phyloP scores from a whole-genome alignment of 2,888 invertebrate species.

The Apamea sordens region DNA sequence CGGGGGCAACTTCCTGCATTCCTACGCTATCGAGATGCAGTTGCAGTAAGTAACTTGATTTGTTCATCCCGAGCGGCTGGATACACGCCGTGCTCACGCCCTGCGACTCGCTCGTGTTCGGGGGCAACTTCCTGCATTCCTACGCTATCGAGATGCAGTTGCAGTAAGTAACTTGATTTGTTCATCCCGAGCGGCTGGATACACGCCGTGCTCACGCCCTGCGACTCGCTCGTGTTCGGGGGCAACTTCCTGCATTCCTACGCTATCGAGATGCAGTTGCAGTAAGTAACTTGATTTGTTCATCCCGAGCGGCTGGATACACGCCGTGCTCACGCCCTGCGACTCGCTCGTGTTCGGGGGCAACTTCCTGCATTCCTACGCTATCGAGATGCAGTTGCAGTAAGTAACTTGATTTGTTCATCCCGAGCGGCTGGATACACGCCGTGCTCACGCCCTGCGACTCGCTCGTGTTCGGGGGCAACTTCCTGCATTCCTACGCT shows the following conservation, averaged over 20 bases:
- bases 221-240: conserved; percentile 97
- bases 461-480: conserved; percentile 98
- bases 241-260: conserved; percentile 97
- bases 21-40: conserved; percentile 95
- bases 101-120: conserved; percentile 96
- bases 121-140: conserved; percentile 97
- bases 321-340: conserved; percentile 96
- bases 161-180: conserved; percentile 92
- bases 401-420: conserved; percentile 92
- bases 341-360: conserved; percentile 98
- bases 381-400: conserved; percentile 96
- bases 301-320: conserved; percentile 98
- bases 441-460: conserved; percentile 96
- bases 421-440: conserved; percentile 98
- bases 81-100: conserved; percentile 98
- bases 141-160: conserved; percentile 96
- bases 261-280: conserved; percentile 96
- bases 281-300: conserved; percentile 93
- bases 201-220: conserved; percentile 96
- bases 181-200: conserved; percentile 99
- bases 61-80: conserved; percentile 98
- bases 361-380: conserved; percentile 96
- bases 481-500: conserved; percentile 96
- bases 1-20: conserved; percentile 97
- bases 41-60: conserved; percentile 92